Evolutionary conservation across 2,888 invertebrate species (phyloP).

Genomic region (Mallateleia sp.): DNA sequence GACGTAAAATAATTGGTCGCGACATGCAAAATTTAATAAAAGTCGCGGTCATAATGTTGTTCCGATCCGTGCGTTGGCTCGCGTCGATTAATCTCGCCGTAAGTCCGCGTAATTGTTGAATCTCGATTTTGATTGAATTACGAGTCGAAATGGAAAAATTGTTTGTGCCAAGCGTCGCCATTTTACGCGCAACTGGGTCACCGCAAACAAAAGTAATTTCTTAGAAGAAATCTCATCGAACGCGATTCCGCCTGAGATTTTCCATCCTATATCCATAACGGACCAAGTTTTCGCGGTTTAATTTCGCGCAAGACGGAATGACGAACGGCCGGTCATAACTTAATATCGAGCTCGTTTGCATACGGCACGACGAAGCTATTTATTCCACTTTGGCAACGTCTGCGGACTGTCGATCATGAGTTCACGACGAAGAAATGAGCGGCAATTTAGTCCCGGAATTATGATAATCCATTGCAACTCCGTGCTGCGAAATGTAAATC

Average conservation of each 20-base stretch:
- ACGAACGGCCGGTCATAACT: conserved; percentile 85
- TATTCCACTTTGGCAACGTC: conserved; percentile 85
- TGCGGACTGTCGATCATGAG: conserved; percentile 84
- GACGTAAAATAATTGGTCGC: conserved; percentile 37
- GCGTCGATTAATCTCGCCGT: conserved; percentile 36
- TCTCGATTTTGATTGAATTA: conserved; percentile 59
- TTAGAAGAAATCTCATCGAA: conserved; percentile 72
- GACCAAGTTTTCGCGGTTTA: conserved; percentile 82
- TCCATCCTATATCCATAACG: conserved; percentile 54
- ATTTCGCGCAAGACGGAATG: conserved; percentile 81
- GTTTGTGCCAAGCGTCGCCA: conserved; percentile 65
- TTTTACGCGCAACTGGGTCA: conserved; percentile 72
- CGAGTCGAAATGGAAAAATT: conserved; percentile 63
- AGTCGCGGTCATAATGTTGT: conserved; percentile 25
- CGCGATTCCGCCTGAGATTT: conserved; percentile 55
- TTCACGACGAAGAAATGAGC: conserved; percentile 74
- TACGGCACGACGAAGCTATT: conserved; percentile 83
- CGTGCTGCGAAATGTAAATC: conserved; percentile 52
- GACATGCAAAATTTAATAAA: conserved; percentile 18
- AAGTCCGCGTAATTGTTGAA: conserved; percentile 32
- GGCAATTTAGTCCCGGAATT: conserved; percentile 67
- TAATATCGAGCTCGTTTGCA: conserved; percentile 87
- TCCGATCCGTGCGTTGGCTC: not conserved
- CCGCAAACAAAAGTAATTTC: conserved; percentile 76
- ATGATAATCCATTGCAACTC: conserved; percentile 68